Conservation (phyloP, 2,113 vertebrate genomes). For the Candoia aspera region DNA sequence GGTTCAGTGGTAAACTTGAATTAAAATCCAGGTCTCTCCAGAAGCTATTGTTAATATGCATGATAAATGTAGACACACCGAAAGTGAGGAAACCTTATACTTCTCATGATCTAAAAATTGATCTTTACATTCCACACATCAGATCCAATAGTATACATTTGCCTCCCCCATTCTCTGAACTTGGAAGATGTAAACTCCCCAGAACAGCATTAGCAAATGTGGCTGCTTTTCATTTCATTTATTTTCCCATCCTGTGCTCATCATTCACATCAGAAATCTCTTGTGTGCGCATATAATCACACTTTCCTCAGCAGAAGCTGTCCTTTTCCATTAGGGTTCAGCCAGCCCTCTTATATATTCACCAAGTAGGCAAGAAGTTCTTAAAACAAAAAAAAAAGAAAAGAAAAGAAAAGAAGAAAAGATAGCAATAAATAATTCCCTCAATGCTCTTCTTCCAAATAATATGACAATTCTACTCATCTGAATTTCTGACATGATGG, state of each 20-base stretch:
- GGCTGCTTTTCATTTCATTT: not conserved
- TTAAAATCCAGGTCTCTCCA: not conserved
- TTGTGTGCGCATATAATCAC: not conserved
- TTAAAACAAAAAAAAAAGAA: not conserved
- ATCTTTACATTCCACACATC: not conserved
- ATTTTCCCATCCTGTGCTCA: not conserved
- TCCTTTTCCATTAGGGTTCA: not conserved
- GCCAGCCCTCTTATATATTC: not conserved
- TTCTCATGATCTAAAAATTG: not conserved
- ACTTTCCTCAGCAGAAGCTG: not conserved
- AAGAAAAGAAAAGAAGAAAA: not conserved
- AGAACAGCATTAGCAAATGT: not conserved
- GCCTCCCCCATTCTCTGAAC: not conserved
- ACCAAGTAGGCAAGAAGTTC: not conserved
- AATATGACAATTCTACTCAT: conserved; percentile 3
- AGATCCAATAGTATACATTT: too few species aligned
- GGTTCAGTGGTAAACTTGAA: not conserved
- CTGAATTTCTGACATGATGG: not conserved
- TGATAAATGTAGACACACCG: accelerated
- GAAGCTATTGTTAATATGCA: not conserved
- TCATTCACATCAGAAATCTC: not conserved
- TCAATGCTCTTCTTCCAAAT: conserved; percentile 17
- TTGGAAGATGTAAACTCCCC: not conserved
- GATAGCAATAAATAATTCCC: not conserved
- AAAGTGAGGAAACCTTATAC: not conserved